phyloP scores from a whole-genome alignment of 2,797 vertebrate species.

The Hapalemur alaotrensis region DNA sequence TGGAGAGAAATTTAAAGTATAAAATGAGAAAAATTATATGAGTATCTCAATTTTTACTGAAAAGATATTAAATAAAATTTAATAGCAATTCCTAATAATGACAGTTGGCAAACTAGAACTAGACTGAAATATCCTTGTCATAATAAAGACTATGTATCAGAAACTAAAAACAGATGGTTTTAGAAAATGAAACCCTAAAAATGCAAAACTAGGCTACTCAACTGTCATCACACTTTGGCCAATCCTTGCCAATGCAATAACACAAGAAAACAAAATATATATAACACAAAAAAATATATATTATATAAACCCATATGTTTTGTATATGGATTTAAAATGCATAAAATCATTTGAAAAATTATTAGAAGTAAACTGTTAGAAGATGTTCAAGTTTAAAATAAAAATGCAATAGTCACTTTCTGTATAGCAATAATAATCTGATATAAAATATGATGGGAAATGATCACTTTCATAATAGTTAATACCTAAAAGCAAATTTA shows the following conservation, averaged over 20 bases:
- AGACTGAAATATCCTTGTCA: neutral
- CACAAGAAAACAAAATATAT: neutral
- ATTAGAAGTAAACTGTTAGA: neutral
- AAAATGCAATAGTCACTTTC: neutral
- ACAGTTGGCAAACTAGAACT: neutral
- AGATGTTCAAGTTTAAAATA: neutral
- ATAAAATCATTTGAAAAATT: neutral
- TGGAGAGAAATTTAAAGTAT: neutral
- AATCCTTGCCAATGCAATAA: neutral
- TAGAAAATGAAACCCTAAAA: neutral
- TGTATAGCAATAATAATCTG: neutral
- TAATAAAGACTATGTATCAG: neutral
- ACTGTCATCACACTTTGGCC: neutral
- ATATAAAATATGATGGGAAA: neutral
- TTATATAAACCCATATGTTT: neutral
- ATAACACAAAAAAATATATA: neutral
- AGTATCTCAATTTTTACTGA: neutral
- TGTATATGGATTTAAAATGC: neutral
- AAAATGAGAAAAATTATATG: neutral
- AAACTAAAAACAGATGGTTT: neutral
- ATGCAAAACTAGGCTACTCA: neutral
- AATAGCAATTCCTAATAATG: neutral
- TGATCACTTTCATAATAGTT: neutral
- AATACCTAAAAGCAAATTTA: neutral
- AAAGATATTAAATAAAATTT: neutral